Percentiles rank a stretch among this genome's conserved stretches.
phyloP scores from a whole-genome alignment of 2,888 invertebrate genomes.

The Stramonita haemastoma region DNA sequence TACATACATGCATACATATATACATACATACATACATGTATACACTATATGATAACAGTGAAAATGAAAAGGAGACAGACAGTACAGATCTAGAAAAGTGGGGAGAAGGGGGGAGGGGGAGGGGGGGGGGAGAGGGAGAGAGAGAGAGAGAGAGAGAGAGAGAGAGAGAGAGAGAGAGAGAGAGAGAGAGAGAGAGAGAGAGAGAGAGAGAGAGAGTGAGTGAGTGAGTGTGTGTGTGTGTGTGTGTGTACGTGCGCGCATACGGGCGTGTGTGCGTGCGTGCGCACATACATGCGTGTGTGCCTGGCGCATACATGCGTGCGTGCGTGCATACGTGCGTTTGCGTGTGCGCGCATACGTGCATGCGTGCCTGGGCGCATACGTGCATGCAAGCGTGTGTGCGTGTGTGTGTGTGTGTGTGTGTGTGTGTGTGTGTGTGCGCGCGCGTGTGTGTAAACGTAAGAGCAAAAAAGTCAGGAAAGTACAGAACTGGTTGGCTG shows the following conservation, averaged over 20 bases:
- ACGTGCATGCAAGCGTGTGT: not conserved
- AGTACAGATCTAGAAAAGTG: not conserved
- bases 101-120: no score
- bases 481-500: no score
- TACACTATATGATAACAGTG: no score
- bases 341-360: constrained; percentile 8
- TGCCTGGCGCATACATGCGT: not conserved
- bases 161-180: no score
- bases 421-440: not conserved
- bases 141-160: no score
- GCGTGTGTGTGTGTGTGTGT: not conserved
- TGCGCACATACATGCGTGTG: not conserved
- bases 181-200: not conserved
- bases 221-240: not conserved
- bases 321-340: not conserved
- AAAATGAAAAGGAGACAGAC: no score
- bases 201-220: not conserved
- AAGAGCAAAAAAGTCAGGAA: no score
- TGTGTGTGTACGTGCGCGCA: not conserved
- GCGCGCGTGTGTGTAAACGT: not conserved
- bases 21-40: no score
- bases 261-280: not conserved
- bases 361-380: no score
- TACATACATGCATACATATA: no score
- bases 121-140: no score